Evolutionary conservation across 2,113 vertebrate species (phyloP).

Genomic region (Galemys pyrenaicus): DNA sequence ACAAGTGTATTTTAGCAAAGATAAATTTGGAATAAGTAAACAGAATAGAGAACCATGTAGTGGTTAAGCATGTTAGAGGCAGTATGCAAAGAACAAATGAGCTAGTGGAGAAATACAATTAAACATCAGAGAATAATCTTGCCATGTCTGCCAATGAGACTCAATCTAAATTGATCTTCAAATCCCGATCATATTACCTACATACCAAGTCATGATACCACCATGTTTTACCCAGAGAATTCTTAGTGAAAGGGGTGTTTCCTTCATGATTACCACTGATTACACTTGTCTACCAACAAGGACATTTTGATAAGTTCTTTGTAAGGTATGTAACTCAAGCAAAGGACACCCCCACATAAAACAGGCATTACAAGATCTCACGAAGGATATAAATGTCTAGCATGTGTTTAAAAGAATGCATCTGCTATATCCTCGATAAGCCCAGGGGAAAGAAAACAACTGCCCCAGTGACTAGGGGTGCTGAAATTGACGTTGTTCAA

Average conservation of each 20-base stretch:
- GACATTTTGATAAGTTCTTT: background rate
- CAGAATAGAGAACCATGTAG: background rate
- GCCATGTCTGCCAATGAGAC: background rate
- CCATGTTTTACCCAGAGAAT: background rate
- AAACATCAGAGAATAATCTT: background rate
- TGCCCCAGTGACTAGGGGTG: background rate
- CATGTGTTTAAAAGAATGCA: background rate
- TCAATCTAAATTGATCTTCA: background rate
- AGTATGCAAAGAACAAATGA: background rate
- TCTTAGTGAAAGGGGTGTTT: background rate
- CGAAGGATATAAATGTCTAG: too few species aligned
- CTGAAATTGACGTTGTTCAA: background rate
- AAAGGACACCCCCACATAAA: background rate
- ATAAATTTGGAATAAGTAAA: background rate
- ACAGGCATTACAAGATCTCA: background rate
- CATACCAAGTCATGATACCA: background rate
- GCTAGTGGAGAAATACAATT: background rate
- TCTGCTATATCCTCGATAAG: background rate
- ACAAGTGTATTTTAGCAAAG: background rate
- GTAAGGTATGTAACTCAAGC: background rate
- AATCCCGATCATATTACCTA: background rate
- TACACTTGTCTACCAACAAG: background rate
- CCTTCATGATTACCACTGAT: fast-evolving
- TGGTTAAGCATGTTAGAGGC: background rate
- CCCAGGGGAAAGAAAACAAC: fast-evolving